Evolutionary conservation across 2,113 vertebrate species (phyloP), one percentile per base, ranked within the genome.

Genomic region (Garra rufa): DNA sequence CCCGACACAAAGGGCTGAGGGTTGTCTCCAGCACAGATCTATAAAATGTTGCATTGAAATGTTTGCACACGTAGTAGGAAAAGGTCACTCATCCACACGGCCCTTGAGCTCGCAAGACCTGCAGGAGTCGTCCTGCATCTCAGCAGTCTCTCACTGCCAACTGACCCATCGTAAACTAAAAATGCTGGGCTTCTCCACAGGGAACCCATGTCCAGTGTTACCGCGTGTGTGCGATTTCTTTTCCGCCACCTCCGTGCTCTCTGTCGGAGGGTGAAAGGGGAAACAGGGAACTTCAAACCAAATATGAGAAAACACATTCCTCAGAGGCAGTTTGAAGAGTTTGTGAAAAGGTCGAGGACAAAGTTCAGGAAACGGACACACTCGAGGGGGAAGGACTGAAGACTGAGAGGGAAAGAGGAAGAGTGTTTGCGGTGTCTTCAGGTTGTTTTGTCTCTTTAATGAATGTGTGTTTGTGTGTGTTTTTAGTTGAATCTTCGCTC

Each of bases 331-430:
- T 41, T 59, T 82, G 83, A 85, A 85, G 67, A 67, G 81, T 82
- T 78, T 78, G 73, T 78, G 85, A 78, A 85, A 83, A 87, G 83
- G 83, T 85, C 48, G 57, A 82, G 80, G 86, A 83, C 80, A 82
- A 70, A 82, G 79, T 63, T 80, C 52, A 73, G 55, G 79, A 83
- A 65, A 78, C 52, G 30, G 26, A 65, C 52, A 80, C 41, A 83
- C 78, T 80, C 24, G 9, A 75, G 34, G n/a, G 44, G 21, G 43
- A 38, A 73, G 28, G 80, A 41, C 52, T 63, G 43, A 73, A 24
- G 80, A 41, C 41, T 63, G 43, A 73, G 28, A 6, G n/a, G 19
- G 61, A 69, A 50, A 59, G 61, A 41, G 74, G 73, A 74, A 57
- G 67, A 44, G 67, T 28, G 67, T 74, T 46, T 57, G n/a, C 7